These are phyloP conservation scores for Ephialtes manifestator DNA, from an alignment of 2,888 invertebrate species.

Conservation along the genomic window DNA sequence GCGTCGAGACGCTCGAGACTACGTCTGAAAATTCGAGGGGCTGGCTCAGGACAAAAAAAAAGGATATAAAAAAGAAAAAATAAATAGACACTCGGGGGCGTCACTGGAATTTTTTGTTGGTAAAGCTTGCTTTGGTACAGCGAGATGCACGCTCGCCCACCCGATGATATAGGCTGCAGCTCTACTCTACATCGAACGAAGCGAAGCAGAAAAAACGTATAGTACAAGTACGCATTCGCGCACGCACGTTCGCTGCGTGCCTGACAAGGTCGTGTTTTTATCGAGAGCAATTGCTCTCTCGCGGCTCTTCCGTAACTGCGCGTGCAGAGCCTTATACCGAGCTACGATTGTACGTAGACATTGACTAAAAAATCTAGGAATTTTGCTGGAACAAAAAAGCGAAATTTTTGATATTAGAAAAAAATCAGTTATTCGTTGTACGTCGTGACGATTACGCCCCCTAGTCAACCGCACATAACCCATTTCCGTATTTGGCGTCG, in stretches of 20 bases:
- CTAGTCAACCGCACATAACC: conserved; percentile 69
- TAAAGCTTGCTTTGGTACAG: neutral
- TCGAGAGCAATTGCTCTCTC: conserved; percentile 57
- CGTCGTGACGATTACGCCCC: neutral
- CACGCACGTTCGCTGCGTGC: conserved; percentile 72
- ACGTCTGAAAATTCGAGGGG: conserved; percentile 2
- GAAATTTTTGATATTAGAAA: no score
- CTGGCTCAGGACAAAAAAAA: neutral
- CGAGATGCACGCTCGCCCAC: neutral
- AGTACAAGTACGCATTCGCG: conserved; percentile 75
- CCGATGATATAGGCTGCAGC: neutral
- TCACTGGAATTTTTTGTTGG: neutral
- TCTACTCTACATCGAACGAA: neutral
- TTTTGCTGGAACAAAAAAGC: neutral
- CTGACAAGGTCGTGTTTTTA: conserved; percentile 79
- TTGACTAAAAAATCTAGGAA: neutral
- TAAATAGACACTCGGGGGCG: conserved; percentile 6
- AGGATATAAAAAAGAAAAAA: neutral
- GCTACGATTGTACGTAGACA: neutral
- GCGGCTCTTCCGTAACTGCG: conserved; percentile 29
- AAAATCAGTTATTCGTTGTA: neutral
- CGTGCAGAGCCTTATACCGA: neutral
- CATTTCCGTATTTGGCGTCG: conserved; percentile 75
- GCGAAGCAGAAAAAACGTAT: conserved; percentile 70
- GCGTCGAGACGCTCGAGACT: conserved; percentile 42